These are phyloP conservation scores for Lytechinus variegatus DNA, from an alignment of 35 echinoderm and acorn worm species.

Conservation along the genomic window DNA sequence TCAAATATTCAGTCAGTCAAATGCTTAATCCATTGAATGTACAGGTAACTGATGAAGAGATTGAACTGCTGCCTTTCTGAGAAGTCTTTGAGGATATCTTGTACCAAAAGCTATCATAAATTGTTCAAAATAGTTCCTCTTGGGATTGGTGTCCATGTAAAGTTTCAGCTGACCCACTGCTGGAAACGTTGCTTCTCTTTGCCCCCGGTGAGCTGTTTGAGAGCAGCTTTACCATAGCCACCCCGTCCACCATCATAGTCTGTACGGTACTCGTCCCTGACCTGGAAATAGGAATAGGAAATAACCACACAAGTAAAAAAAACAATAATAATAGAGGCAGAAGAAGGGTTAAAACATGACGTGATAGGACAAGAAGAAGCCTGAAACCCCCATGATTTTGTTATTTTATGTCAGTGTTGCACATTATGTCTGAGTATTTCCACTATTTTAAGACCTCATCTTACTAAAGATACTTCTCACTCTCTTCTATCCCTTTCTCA, in stretches of 20 bases:
- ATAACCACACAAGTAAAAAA: not conserved
- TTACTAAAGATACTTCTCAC: no score
- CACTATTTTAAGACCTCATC: no score
- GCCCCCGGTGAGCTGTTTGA: slow-evolving; percentile 58
- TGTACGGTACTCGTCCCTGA: slow-evolving; percentile 95
- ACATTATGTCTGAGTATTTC: no score
- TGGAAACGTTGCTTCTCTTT: slow-evolving; percentile 5
- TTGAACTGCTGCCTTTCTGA: no score
- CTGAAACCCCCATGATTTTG: no score
- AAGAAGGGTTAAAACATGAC: no score
- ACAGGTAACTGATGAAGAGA: not conserved
- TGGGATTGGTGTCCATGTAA: not conserved
- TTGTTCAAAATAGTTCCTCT: not conserved
- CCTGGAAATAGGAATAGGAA: slow-evolving; percentile 44
- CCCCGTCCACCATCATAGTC: slow-evolving; percentile 93
- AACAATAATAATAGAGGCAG: no score
- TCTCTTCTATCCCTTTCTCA: no score
- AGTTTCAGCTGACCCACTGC: slow-evolving; percentile 36
- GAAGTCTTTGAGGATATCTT: no score
- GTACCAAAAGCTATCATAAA: not conserved
- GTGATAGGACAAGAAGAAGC: no score
- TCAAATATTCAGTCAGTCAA: not conserved
- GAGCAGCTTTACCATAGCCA: slow-evolving; percentile 86
- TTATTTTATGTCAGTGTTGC: no score
- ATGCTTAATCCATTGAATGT: not conserved